phyloP scores from a whole-genome alignment of 2,113 vertebrate genomes.

The Azemiops feae region DNA sequence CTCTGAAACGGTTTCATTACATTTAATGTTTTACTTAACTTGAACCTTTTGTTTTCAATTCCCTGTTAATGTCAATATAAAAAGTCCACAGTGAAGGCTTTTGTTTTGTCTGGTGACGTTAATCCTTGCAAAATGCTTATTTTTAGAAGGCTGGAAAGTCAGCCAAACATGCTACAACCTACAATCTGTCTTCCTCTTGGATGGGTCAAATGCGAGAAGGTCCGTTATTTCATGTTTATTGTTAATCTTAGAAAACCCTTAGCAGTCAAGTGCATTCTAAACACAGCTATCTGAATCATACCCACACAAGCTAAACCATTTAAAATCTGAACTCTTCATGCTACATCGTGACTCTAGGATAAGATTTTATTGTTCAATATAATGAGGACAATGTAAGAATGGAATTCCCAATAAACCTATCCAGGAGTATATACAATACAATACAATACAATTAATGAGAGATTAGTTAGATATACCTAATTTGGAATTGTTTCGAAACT shows the following conservation, averaged over 20 bases:
- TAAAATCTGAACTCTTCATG: neutral
- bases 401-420: neutral
- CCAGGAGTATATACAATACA: neutral
- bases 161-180: slow-evolving; percentile 9
- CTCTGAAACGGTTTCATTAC: neutral
- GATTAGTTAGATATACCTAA: neutral
- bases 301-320: rapidly evolving
- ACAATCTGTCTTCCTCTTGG: slow-evolving; percentile 21
- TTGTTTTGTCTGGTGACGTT: slow-evolving; percentile 29
- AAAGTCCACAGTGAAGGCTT: neutral
- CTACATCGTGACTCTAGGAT: neutral
- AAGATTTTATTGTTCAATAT: neutral
- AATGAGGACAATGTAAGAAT: neutral
- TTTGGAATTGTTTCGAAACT: neutral
- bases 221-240: neutral
- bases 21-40: slow-evolving; percentile 7
- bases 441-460: neutral
- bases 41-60: slow-evolving; percentile 21
- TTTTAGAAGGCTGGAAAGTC: slow-evolving; percentile 5
- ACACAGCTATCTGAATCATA: neutral
- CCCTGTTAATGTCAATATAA: neutral
- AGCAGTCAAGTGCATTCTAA: rapidly evolving
- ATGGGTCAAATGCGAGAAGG: neutral
- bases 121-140: slow-evolving; percentile 24
- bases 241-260: neutral